phyloP scores from a whole-genome alignment of 1,140 invertebrate genomes.

The Aporrectodea caliginosa region DNA sequence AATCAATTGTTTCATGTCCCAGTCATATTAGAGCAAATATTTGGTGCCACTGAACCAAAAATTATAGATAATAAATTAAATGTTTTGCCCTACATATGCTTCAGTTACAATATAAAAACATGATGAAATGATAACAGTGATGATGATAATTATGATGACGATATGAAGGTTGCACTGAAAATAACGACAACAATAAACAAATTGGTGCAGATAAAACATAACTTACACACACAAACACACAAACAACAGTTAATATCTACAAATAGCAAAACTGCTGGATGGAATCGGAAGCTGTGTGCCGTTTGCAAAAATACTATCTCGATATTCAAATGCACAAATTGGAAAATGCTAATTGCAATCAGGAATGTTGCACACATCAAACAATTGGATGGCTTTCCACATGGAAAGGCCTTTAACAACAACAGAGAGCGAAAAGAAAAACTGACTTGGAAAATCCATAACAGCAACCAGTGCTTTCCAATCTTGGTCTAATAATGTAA shows the following conservation, averaged over 20 bases:
- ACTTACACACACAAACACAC: not conserved
- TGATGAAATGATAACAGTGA: not conserved
- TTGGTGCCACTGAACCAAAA: not conserved
- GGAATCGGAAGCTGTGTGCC: not conserved
- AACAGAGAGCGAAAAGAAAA: not conserved
- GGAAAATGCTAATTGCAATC: not conserved
- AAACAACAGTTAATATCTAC: not conserved
- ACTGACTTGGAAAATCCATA: not conserved
- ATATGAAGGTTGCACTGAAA: too few relatives aligned
- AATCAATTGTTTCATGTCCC: too few relatives aligned
- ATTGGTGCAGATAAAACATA: not conserved
- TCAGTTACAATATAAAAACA: not conserved
- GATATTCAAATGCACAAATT: not conserved
- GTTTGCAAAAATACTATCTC: not conserved
- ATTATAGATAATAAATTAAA: not conserved
- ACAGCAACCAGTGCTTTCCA: not conserved
- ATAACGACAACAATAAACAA: not conserved
- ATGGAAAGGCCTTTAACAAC: not conserved
- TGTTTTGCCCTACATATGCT: not conserved
- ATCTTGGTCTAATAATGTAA: too few relatives aligned
- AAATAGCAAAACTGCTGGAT: not conserved
- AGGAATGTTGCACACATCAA: too few relatives aligned
- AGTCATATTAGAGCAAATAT: too few relatives aligned
- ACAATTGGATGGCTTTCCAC: too few relatives aligned
- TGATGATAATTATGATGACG: too few relatives aligned